Percentiles rank a stretch among this genome's conserved stretches.
These are phyloP conservation scores for Callocephalon fimbriatum DNA, from an alignment of 2,113 vertebrate species.

Conservation along the genomic window DNA sequence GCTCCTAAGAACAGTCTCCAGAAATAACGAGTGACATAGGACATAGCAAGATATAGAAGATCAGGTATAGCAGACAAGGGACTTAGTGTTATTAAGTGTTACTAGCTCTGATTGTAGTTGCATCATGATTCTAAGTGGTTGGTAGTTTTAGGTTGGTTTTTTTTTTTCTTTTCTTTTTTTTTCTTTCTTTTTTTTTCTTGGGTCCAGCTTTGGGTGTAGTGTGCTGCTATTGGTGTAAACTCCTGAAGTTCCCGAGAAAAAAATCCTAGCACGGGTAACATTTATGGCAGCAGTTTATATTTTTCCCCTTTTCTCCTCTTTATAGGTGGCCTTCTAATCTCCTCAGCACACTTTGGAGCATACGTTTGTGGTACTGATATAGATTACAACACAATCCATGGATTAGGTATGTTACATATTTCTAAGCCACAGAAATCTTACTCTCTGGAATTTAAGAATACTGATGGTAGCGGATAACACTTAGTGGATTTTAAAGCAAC, in stretches of 20 bases:
- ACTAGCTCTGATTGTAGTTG: background rate
- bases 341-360: slow-evolving; percentile 94
- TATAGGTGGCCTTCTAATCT: slow-evolving; percentile 91
- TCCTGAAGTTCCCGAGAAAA: background rate
- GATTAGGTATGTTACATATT: slow-evolving; percentile 83
- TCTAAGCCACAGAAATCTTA: background rate
- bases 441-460: background rate
- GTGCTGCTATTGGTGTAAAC: background rate
- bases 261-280: background rate
- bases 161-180: background rate
- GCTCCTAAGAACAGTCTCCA: background rate
- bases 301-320: background rate
- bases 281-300: background rate
- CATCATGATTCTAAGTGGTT: background rate
- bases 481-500: background rate
- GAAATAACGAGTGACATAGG: background rate
- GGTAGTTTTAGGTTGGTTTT: background rate
- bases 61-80: background rate
- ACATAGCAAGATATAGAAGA: background rate
- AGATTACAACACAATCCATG: slow-evolving; percentile 96
- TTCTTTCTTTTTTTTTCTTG: background rate
- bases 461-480: background rate
- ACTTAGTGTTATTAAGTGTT: background rate
- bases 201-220: background rate
- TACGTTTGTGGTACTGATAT: slow-evolving; percentile 96